Evolutionary conservation across 1,140 invertebrate species (phyloP).

Genomic region (Ostrea edulis): DNA sequence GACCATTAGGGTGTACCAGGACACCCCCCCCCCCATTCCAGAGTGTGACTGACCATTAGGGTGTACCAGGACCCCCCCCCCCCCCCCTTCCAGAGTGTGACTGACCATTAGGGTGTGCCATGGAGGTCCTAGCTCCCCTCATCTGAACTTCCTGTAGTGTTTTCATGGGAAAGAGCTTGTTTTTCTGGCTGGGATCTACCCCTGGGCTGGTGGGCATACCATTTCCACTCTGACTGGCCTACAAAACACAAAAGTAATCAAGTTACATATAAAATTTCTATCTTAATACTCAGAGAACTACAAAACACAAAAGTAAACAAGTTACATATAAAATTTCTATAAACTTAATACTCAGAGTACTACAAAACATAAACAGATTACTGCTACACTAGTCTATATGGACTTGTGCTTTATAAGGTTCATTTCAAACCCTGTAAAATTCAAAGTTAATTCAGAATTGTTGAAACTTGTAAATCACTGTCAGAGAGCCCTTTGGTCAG

Average conservation of each 20-base stretch:
- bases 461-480: too few species aligned
- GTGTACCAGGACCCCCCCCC: too few species aligned
- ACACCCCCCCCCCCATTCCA: too few species aligned
- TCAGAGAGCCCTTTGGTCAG: too few species aligned
- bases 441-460: too few species aligned
- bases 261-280: not conserved
- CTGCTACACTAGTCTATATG: too few species aligned
- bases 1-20: too few species aligned
- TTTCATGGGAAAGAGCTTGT: constrained; percentile 78
- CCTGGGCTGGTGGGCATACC: constrained; percentile 28
- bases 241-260: not conserved
- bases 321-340: not conserved
- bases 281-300: not conserved
- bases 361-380: too few species aligned
- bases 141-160: constrained; percentile 72
- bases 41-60: too few species aligned
- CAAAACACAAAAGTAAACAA: not conserved
- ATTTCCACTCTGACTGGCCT: constrained; percentile 41
- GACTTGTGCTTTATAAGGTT: too few species aligned
- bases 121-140: constrained; percentile 61
- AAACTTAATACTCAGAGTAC: too few species aligned
- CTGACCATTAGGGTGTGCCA: constrained; percentile 69
- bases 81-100: not conserved
- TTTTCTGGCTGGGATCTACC: constrained; percentile 71
- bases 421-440: too few species aligned